Evolutionary conservation across 30 jellyfish, hydroid and myxozoan species (phyloP).

Genomic region (Nemopilema nomurai): DNA sequence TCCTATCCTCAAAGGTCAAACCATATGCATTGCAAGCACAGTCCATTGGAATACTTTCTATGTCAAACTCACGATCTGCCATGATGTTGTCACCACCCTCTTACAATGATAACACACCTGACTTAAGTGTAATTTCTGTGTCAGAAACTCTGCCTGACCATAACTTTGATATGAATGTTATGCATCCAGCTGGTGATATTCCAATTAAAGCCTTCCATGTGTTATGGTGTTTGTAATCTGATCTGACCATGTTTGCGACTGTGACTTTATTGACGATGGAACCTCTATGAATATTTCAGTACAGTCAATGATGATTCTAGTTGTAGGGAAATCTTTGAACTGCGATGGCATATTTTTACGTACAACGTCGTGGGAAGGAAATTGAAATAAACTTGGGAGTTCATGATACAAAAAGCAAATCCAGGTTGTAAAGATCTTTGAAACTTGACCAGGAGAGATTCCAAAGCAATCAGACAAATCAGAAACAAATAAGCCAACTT

Average conservation of each 20-base stretch:
- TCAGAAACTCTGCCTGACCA: constrained; percentile 44
- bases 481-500: constrained; percentile 14
- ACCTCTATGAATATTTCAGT: constrained; percentile 28
- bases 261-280: constrained; percentile 37
- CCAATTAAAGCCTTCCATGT: constrained; percentile 41
- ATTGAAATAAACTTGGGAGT: constrained; percentile 4
- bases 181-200: constrained; percentile 17
- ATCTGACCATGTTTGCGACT: constrained; percentile 36
- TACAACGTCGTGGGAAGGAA: not conserved
- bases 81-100: constrained; percentile 54
- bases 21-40: too few relatives aligned
- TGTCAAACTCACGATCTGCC: constrained; percentile 67
- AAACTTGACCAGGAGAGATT: constrained; percentile 33
- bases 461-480: not conserved
- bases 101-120: constrained; percentile 29
- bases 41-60: constrained; percentile 3
- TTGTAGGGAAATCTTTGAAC: constrained; percentile 10
- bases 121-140: constrained; percentile 41
- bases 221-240: constrained; percentile 13
- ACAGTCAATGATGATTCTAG: constrained; percentile 31
- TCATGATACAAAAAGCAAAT: constrained; percentile 33
- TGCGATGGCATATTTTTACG: not conserved
- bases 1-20: too few relatives aligned
- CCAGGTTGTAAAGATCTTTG: constrained; percentile 32
- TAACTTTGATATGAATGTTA: constrained; percentile 16